Evolutionary conservation across 2,113 vertebrate genomes (phyloP).

Genomic region (Cettia cetti): DNA sequence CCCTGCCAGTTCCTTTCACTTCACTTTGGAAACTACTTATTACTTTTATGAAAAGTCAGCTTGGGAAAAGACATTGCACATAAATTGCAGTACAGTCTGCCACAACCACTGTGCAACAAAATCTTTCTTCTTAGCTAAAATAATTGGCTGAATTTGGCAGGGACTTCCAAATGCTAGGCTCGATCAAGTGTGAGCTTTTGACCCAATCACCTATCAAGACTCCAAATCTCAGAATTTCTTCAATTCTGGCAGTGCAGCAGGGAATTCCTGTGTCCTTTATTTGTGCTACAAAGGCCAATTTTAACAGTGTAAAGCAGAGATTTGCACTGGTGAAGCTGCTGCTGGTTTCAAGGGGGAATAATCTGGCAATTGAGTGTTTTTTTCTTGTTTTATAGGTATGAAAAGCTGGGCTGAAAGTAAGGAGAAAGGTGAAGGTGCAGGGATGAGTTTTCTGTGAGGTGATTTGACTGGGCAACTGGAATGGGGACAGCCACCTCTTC

Average conservation of each 20-base stretch:
- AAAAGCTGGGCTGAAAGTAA: background rate
- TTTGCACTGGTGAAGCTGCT: background rate
- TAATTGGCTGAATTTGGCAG: background rate
- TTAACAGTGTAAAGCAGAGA: background rate
- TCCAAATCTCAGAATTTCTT: background rate
- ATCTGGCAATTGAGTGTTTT: background rate
- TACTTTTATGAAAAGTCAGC: slow-evolving; percentile 3
- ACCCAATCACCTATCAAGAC: background rate
- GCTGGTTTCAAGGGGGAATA: background rate
- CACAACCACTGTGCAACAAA: background rate
- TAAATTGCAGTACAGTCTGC: background rate
- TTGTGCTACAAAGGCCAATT: background rate
- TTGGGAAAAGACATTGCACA: background rate
- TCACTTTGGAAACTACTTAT: background rate
- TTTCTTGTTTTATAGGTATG: background rate
- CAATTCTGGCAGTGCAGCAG: background rate
- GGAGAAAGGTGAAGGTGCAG: background rate
- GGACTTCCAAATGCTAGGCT: background rate
- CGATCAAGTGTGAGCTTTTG: background rate
- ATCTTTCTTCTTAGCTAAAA: background rate
- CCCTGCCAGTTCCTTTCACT: background rate
- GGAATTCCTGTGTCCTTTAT: background rate
- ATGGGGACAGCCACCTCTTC: background rate
- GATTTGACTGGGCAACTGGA: background rate
- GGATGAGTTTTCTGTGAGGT: background rate